Evolutionary conservation across 30 jellyfish, hydroid and myxozoan genomes (phyloP).

Genomic region (Aurelia coerulea): DNA sequence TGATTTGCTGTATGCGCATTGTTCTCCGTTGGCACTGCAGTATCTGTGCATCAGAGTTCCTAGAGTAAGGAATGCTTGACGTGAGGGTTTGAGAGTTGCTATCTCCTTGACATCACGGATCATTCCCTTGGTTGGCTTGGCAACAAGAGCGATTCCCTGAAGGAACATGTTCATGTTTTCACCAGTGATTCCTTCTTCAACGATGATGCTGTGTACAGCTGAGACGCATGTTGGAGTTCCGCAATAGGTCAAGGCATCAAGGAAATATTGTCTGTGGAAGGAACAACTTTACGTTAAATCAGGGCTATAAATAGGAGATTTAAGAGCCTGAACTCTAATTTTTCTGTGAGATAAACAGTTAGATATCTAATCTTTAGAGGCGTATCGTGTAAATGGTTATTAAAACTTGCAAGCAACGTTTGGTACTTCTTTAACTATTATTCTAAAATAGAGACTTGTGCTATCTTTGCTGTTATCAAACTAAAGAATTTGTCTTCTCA

Average conservation of each 20-base stretch:
- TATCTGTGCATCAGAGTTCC: conserved; percentile 92
- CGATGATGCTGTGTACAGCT: conserved; percentile 90
- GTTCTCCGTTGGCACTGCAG: conserved; percentile 89
- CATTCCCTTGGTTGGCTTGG: conserved; percentile 92
- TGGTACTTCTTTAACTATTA: too few relatives aligned
- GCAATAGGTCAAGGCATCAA: conserved; percentile 98
- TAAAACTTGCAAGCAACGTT: too few relatives aligned
- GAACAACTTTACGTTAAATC: neutral
- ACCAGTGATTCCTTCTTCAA: conserved; percentile 78
- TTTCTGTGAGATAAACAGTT: too few relatives aligned
- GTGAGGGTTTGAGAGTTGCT: conserved; percentile 77
- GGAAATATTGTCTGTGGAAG: conserved; percentile 88
- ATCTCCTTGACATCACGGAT: conserved; percentile 88
- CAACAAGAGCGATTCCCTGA: conserved; percentile 94
- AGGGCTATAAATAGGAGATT: too few relatives aligned
- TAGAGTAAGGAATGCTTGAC: conserved; percentile 96
- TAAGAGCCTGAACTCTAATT: too few relatives aligned
- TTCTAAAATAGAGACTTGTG: too few relatives aligned
- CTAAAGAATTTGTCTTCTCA: too few relatives aligned
- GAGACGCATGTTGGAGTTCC: conserved; percentile 98
- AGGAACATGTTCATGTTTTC: conserved; percentile 97
- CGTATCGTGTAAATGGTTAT: too few relatives aligned
- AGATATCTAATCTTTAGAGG: too few relatives aligned
- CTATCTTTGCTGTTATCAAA: too few relatives aligned
- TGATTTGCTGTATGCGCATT: conserved; percentile 81